A percentile compares a stretch with the other conserved stretches of the same genome.
Evolutionary conservation across 2,888 invertebrate genomes (phyloP).

Genomic region (Trichopria drosophilae): DNA sequence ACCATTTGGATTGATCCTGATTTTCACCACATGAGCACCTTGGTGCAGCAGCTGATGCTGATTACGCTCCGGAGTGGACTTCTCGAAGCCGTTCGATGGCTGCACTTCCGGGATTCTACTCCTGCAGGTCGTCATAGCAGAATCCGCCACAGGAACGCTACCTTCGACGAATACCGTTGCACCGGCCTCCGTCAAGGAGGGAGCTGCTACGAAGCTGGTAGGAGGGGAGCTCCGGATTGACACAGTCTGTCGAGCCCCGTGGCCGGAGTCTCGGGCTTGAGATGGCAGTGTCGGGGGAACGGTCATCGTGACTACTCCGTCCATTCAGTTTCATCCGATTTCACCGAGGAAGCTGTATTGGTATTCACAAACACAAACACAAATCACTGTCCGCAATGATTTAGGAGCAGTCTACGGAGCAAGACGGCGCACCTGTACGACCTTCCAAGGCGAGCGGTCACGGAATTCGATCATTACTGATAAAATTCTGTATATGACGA

Average conservation of each 20-base stretch:
- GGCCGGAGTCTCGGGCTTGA: constrained; percentile 38
- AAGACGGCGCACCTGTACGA: constrained; percentile 30
- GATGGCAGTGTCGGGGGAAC: constrained; percentile 46
- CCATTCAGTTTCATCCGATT: constrained; percentile 39
- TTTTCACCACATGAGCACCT: constrained; percentile 68
- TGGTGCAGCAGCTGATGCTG: constrained; percentile 36
- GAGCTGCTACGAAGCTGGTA: constrained; percentile 16
- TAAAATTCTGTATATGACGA: no score
- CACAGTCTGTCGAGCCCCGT: constrained; percentile 46
- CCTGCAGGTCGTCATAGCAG: constrained; percentile 53
- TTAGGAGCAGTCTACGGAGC: no score
- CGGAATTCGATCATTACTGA: no score
- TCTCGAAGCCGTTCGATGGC: constrained; percentile 45
- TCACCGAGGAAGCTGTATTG: constrained; percentile 2
- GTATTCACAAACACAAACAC: background rate
- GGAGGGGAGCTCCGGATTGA: constrained; percentile 50
- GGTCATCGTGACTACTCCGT: constrained; percentile 49
- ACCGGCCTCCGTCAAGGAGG: constrained; percentile 38
- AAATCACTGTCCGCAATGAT: no score
- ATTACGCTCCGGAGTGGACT: constrained; percentile 34
- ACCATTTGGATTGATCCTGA: constrained; percentile 69
- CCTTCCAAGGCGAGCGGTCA: constrained; percentile 34
- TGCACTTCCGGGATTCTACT: constrained; percentile 50
- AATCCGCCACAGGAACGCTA: constrained; percentile 40
- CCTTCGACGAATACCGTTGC: constrained; percentile 61